A percentile compares a stretch with the other conserved stretches of the same genome.
Conservation (phyloP, 2,113 vertebrate species). For the Cacatua alba region DNA sequence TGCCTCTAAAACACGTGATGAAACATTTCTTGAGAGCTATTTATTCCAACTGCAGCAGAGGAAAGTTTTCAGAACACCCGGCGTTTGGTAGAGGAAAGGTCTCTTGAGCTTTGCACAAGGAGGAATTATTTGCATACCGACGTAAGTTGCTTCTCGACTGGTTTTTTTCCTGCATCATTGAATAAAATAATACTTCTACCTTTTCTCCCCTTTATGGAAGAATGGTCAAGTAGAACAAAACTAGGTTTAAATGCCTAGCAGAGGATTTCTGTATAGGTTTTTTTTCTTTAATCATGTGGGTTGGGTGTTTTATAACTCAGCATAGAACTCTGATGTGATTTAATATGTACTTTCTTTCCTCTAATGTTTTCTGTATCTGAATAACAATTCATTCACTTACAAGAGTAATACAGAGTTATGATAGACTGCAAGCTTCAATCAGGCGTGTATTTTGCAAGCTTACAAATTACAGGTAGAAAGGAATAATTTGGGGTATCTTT, state of each 20-base stretch:
- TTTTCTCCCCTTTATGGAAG: background rate
- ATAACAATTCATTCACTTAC: background rate
- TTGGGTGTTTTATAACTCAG: background rate
- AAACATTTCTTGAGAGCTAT: slow-evolving; percentile 78
- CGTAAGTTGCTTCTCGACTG: slow-evolving; percentile 55
- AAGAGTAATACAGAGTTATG: background rate
- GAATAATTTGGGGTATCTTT: background rate
- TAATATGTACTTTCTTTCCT: background rate
- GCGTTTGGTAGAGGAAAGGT: slow-evolving; percentile 50
- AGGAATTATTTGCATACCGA: slow-evolving; percentile 43
- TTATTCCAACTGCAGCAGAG: slow-evolving; percentile 74
- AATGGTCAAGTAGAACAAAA: background rate
- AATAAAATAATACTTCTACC: background rate
- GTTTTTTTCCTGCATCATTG: background rate
- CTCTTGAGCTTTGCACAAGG: slow-evolving; percentile 20
- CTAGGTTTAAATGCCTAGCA: background rate
- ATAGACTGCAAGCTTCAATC: background rate
- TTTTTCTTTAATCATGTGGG: background rate
- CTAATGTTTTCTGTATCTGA: background rate
- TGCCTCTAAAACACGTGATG: slow-evolving; percentile 80
- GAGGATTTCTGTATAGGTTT: background rate
- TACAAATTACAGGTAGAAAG: background rate
- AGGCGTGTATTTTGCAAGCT: background rate
- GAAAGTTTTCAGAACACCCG: slow-evolving; percentile 71
- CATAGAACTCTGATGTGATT: background rate